phyloP scores from a whole-genome alignment of 2,113 vertebrate species.

The Tetrao urogallus region DNA sequence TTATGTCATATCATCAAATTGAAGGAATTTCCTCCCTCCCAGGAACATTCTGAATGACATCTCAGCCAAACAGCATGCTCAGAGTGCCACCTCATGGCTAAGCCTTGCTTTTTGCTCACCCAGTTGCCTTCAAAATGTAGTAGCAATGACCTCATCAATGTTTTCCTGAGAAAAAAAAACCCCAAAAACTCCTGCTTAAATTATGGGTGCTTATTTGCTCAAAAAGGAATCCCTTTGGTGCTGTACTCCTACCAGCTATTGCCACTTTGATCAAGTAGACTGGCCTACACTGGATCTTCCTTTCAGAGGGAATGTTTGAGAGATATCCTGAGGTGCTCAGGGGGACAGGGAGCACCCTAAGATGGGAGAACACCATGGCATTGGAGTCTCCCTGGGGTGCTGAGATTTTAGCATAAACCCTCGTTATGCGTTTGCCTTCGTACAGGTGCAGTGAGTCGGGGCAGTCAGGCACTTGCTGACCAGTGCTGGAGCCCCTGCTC shows the following conservation, averaged over 20 bases:
- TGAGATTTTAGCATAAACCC: not conserved
- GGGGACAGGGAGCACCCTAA: not conserved
- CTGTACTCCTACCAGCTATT: not conserved
- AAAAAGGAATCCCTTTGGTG: not conserved
- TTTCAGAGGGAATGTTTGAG: not conserved
- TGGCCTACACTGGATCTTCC: not conserved
- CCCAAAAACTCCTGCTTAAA: not conserved
- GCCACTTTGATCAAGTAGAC: not conserved
- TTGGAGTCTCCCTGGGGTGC: not conserved
- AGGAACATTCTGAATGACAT: not conserved
- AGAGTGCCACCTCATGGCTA: conserved; percentile 66
- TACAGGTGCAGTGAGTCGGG: not conserved
- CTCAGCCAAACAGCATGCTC: conserved; percentile 11
- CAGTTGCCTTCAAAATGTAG: not conserved
- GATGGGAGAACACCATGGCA: not conserved
- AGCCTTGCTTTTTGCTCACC: not conserved
- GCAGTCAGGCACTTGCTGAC: not conserved
- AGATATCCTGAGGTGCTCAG: not conserved
- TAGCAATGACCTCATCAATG: not conserved
- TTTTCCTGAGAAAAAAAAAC: not conserved
- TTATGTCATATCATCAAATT: conserved; percentile 25
- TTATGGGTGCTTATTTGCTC: not conserved
- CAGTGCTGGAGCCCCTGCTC: not conserved
- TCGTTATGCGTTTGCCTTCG: not conserved
- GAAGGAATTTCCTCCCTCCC: conserved; percentile 54